phyloP scores from a whole-genome alignment of 2,888 invertebrate genomes.

The Scaptomyza polygonia region DNA sequence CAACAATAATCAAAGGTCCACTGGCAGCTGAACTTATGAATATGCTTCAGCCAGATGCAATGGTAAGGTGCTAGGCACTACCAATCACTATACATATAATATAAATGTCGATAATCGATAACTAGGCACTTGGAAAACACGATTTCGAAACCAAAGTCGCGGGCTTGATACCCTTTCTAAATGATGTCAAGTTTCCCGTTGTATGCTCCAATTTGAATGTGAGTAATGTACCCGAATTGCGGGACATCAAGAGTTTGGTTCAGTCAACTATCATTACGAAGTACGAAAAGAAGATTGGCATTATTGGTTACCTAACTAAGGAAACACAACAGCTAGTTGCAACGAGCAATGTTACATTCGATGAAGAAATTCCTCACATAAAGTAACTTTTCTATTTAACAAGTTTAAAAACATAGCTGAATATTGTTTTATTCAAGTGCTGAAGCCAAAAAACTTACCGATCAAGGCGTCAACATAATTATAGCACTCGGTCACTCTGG shows the following conservation, averaged over 20 bases:
- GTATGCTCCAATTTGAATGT: conserved; percentile 89
- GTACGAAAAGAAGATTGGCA: conserved; percentile 88
- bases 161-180: conserved; percentile 6
- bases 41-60: conserved; percentile 90
- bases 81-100: background rate
- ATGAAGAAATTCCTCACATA: conserved; percentile 88
- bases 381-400: conserved; percentile 62
- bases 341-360: conserved; percentile 85
- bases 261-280: conserved; percentile 87
- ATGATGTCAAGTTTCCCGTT: conserved; percentile 17
- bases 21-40: conserved; percentile 91
- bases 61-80: conserved; percentile 86
- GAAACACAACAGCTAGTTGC: conserved; percentile 87
- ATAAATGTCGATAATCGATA: background rate
- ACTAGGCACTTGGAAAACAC: background rate
- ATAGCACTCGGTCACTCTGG: conserved; percentile 95
- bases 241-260: conserved; percentile 86
- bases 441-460: conserved; percentile 87
- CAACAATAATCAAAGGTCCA: conserved; percentile 90
- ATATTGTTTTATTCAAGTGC: conserved; percentile 37
- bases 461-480: conserved; percentile 89
- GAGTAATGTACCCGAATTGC: background rate
- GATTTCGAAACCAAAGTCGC: conserved; percentile 6
- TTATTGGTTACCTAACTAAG: conserved; percentile 92
- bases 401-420: background rate